These are phyloP conservation scores for Misgurnus mizolepis DNA, from an alignment of 2,113 vertebrate genomes.

Conservation along the genomic window DNA sequence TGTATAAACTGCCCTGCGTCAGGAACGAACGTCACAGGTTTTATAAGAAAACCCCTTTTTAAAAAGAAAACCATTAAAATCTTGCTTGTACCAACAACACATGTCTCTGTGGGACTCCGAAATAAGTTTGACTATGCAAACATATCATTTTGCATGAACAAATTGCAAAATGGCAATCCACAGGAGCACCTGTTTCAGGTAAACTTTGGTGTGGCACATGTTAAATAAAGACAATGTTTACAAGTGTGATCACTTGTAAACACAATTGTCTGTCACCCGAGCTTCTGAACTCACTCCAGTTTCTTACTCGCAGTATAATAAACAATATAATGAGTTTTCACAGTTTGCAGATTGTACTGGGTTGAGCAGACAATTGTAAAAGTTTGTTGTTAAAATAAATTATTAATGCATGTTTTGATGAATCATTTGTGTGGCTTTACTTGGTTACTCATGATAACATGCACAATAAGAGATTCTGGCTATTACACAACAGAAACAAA, in stretches of 20 bases:
- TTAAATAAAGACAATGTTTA: neutral
- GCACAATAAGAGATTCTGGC: neutral
- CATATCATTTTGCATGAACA: constrained; percentile 9
- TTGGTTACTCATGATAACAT: neutral
- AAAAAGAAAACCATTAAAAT: neutral
- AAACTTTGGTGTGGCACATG: neutral
- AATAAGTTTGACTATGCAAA: constrained; percentile 48
- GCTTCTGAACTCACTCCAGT: neutral
- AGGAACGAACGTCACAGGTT: neutral
- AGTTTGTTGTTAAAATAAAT: too few relatives aligned
- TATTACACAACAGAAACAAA: neutral
- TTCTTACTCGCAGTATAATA: too few relatives aligned
- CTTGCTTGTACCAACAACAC: neutral
- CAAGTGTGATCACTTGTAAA: neutral
- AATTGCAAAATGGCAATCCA: neutral
- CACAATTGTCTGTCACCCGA: neutral
- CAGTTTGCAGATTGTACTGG: too few relatives aligned
- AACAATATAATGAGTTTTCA: too few relatives aligned
- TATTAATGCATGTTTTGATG: too few relatives aligned
- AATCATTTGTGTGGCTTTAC: too few relatives aligned
- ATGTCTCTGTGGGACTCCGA: neutral
- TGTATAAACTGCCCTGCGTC: neutral
- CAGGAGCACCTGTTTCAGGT: neutral
- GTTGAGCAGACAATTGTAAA: too few relatives aligned
- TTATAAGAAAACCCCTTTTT: neutral